A percentile compares a stretch with the other conserved stretches of the same genome.
Conservation (phyloP, 2,888 invertebrate species). For the Melanostoma mellinum region DNA sequence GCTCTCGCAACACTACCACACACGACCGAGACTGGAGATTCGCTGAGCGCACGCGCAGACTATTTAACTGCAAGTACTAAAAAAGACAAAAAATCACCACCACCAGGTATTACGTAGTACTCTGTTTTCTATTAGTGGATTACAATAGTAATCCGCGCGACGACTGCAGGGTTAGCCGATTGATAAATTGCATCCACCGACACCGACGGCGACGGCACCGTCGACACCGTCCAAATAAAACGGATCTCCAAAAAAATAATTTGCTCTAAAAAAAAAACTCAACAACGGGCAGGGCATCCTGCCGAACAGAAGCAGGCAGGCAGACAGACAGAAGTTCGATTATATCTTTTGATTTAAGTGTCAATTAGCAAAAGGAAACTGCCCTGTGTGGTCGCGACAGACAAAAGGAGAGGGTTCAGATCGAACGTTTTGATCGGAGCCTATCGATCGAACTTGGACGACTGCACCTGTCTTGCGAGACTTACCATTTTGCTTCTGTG, state of each 20-base stretch:
- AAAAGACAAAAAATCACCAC: no score
- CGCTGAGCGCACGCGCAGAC: no score
- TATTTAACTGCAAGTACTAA: no score
- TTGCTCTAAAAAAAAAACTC: conserved; percentile 22
- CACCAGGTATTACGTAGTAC: no score
- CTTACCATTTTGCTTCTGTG: conserved; percentile 21
- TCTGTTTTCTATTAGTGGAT: no score
- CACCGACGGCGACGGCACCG: conserved; percentile 26
- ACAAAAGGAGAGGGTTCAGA: conserved; percentile 35
- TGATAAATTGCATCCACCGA: conserved; percentile 67
- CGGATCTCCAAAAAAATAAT: conserved; percentile 30
- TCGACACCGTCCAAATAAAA: conserved; percentile 54
- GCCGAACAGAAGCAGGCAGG: conserved; percentile 34
- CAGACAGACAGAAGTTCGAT: conserved; percentile 58
- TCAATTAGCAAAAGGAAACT: conserved; percentile 71
- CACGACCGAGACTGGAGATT: no score
- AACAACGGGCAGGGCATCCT: conserved; percentile 20
- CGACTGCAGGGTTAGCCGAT: no score
- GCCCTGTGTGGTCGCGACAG: conserved; percentile 67
- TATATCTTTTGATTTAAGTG: conserved; percentile 71
- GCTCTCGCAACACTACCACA: no score
- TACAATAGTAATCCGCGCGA: no score
- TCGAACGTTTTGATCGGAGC: conserved; percentile 38
- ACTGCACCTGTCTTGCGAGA: conserved; percentile 54
- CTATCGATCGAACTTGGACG: conserved; percentile 27